Evolutionary conservation across 37 sponge, comb jelly and placozoan species (phyloP).

Genomic region (Dysidea cf. avara): DNA sequence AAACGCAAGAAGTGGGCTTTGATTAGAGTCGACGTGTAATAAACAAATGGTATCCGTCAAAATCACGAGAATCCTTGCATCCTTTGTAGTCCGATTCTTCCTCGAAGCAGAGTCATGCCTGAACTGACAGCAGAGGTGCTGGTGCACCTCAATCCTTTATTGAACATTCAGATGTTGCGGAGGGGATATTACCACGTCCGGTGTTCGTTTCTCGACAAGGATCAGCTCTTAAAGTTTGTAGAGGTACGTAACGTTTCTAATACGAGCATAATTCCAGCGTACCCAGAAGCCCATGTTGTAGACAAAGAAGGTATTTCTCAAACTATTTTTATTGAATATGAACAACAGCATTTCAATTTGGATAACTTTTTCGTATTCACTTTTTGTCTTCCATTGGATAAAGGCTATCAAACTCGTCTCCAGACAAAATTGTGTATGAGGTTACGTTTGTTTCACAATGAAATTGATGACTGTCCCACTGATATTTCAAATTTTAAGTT

Average conservation of each 20-base stretch:
- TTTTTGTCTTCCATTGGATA: conserved; percentile 28
- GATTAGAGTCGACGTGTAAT: too few relatives aligned
- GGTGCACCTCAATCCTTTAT: conserved; percentile 62
- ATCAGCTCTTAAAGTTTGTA: conserved; percentile 19
- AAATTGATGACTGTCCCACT: conserved; percentile 31
- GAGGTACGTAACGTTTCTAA: not conserved
- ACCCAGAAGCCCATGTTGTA: conserved; percentile 54
- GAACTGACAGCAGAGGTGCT: conserved; percentile 45
- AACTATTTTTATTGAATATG: conserved; percentile 66
- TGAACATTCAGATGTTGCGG: conserved; percentile 72
- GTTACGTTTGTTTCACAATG: conserved; percentile 53
- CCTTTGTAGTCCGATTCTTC: not conserved
- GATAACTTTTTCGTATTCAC: conserved; percentile 66
- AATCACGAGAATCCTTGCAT: not conserved
- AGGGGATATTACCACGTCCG: conserved; percentile 71
- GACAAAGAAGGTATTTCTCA: conserved; percentile 49
- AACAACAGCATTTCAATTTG: conserved; percentile 54
- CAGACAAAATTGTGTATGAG: conserved; percentile 37
- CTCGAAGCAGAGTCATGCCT: conserved; percentile 54
- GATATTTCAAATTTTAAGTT: conserved; percentile 30
- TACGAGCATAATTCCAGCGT: conserved; percentile 8
- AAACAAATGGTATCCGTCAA: not conserved
- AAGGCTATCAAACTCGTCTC: conserved; percentile 43
- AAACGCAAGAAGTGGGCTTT: too few relatives aligned
- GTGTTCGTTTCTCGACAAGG: conserved; percentile 38